Evolutionary conservation across 2,888 invertebrate species (phyloP).

Genomic region (Cheilosia urbana): DNA sequence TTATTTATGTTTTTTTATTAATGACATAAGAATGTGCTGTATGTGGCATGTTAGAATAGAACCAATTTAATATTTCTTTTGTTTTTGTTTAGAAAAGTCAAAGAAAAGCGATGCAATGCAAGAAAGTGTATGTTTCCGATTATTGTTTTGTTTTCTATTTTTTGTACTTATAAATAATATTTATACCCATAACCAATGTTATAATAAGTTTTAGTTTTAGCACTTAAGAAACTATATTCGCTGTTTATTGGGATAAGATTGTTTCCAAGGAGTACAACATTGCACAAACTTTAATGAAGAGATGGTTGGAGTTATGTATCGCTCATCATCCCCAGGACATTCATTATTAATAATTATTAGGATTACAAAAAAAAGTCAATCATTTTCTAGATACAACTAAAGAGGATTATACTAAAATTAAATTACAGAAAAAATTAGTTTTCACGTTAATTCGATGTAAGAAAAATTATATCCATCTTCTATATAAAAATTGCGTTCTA

Average conservation of each 20-base stretch:
- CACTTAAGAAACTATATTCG: conserved; percentile 4
- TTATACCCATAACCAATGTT: conserved; percentile 65
- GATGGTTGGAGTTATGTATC: neutral
- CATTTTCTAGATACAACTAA: conserved; percentile 23
- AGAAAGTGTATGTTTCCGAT: conserved; percentile 18
- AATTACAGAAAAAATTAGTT: conserved; percentile 20
- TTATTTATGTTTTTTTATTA: conserved; percentile 27
- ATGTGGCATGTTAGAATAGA: conserved; percentile 67
- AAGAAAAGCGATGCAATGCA: conserved; percentile 67
- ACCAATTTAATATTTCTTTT: conserved; percentile 12
- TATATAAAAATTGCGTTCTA: neutral
- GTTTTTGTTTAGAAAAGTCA: conserved; percentile 29
- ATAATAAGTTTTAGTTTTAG: conserved; percentile 37
- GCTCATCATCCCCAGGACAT: conserved; percentile 7
- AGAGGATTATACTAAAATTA: conserved; percentile 3
- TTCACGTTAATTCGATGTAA: conserved; percentile 29
- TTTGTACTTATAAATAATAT: conserved; percentile 27
- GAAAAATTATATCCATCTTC: conserved; percentile 2
- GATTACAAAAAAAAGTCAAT: conserved; percentile 13
- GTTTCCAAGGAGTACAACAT: conserved; percentile 13
- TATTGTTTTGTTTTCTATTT: conserved; percentile 29
- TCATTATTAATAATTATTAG: conserved; percentile 31
- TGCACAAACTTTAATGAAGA: conserved; percentile 1
- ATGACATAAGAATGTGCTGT: conserved; percentile 60
- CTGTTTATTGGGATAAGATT: neutral